phyloP scores from a whole-genome alignment of 2,888 invertebrate species.

The Drosophila hamatofila region DNA sequence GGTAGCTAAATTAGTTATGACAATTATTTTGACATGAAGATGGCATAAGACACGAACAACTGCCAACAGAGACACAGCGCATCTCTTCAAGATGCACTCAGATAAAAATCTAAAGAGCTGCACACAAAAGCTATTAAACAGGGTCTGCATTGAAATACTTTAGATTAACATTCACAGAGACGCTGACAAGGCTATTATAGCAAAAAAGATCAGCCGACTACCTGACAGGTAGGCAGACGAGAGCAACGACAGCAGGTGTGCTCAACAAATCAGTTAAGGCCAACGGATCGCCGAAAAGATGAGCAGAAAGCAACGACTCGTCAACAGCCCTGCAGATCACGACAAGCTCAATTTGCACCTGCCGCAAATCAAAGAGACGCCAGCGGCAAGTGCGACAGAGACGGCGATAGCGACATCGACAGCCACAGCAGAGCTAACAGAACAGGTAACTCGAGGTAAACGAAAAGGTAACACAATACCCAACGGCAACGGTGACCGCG shows the following conservation, averaged over 20 bases:
- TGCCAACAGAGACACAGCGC: not conserved
- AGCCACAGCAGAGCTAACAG: constrained; percentile 37
- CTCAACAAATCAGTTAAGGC: constrained; percentile 58
- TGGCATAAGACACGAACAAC: constrained; percentile 26
- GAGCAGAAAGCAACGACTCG: constrained; percentile 21
- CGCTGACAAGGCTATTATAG: constrained; percentile 44
- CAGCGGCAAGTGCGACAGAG: constrained; percentile 7
- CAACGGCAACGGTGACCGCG: constrained; percentile 39
- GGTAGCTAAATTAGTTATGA: constrained; percentile 68
- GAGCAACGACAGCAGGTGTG: constrained; percentile 54
- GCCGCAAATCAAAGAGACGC: constrained; percentile 74
- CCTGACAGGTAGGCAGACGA: constrained; percentile 39
- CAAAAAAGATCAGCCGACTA: constrained; percentile 52
- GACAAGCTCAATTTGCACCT: constrained; percentile 68
- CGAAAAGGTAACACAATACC: constrained; percentile 59
- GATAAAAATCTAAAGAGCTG: constrained; percentile 53
- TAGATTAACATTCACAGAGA: constrained; percentile 50
- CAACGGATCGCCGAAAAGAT: constrained; percentile 36
- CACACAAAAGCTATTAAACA: constrained; percentile 54
- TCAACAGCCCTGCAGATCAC: constrained; percentile 40
- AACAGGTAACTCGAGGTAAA: constrained; percentile 63
- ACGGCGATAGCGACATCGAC: not conserved
- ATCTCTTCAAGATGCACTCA: not conserved
- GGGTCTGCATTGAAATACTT: constrained; percentile 62
- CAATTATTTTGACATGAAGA: constrained; percentile 74